phyloP scores from a whole-genome alignment of 2,797 vertebrate genomes.

The Lindbergichthys nudifrons region DNA sequence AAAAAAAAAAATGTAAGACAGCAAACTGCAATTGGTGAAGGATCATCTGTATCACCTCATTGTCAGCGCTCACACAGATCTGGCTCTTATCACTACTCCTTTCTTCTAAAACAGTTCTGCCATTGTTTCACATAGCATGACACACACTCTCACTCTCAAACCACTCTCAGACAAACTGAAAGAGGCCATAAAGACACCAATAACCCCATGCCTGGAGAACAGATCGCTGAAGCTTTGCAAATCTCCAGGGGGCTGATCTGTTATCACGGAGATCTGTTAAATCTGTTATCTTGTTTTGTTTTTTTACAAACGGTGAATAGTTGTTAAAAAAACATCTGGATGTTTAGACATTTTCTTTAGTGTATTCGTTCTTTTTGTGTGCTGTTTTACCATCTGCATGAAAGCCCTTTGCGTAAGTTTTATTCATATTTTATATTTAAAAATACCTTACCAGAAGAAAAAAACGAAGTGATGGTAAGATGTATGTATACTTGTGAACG shows the following conservation, averaged over 20 bases:
- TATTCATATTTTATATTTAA: constrained; percentile 15
- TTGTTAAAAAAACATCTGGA: constrained; percentile 13
- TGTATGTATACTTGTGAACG: not conserved
- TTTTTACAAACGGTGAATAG: not conserved
- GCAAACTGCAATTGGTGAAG: not conserved
- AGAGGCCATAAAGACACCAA: constrained; percentile 36
- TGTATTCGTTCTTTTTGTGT: not conserved
- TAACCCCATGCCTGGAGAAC: constrained; percentile 40
- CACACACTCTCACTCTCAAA: constrained; percentile 33
- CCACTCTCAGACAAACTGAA: constrained; percentile 43
- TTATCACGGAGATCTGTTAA: constrained; percentile 4
- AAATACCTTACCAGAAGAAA: not conserved
- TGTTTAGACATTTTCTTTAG: not conserved
- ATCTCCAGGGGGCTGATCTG: constrained; percentile 17
- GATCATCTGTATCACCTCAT: not conserved
- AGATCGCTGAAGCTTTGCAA: constrained; percentile 44
- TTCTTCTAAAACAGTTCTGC: constrained; percentile 44
- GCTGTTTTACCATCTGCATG: not conserved
- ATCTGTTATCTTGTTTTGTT: too few relatives aligned
- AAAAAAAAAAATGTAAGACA: not conserved
- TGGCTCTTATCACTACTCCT: constrained; percentile 47
- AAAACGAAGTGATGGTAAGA: constrained; percentile 12
- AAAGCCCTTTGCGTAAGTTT: not conserved
- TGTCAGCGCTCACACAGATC: constrained; percentile 24
- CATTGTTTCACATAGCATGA: constrained; percentile 61